These are phyloP conservation scores for Leptinotarsa peninsularis DNA, from an alignment of 2,888 invertebrate genomes.

Conservation along the genomic window DNA sequence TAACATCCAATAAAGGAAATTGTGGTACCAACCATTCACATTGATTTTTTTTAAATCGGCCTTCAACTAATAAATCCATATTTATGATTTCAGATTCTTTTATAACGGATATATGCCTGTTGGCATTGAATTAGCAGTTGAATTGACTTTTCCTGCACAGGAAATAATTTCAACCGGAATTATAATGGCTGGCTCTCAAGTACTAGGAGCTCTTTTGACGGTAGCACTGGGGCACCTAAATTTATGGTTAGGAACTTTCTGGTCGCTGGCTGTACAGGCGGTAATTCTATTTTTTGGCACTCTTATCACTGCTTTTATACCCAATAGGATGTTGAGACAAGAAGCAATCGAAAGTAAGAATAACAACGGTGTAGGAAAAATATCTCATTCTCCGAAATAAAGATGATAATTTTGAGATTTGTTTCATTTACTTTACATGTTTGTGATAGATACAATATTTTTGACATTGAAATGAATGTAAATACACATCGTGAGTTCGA, in stretches of 20 bases:
- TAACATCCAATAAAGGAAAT: no score
- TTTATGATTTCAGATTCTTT: slow-evolving; percentile 46
- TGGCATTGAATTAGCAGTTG: slow-evolving; percentile 52
- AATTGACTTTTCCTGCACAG: slow-evolving; percentile 51
- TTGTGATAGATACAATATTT: no score
- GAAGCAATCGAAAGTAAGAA: slow-evolving; percentile 42
- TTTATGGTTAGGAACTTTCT: slow-evolving; percentile 49
- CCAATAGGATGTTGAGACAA: slow-evolving; percentile 52
- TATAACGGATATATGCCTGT: slow-evolving; percentile 51
- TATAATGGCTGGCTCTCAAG: slow-evolving; percentile 49
- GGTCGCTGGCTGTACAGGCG: slow-evolving; percentile 50
- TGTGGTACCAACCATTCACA: no score
- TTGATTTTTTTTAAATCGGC: no score
- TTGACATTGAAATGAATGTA: no score
- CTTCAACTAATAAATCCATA: no score
- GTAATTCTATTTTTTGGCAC: slow-evolving; percentile 50
- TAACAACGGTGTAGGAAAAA: slow-evolving; percentile 9
- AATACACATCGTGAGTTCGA: no score
- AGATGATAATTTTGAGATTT: not conserved
- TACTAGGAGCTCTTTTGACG: slow-evolving; percentile 47
- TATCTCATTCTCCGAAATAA: slow-evolving; percentile 18
- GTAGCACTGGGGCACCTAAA: slow-evolving; percentile 48
- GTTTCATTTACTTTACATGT: no score
- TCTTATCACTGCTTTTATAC: slow-evolving; percentile 50
- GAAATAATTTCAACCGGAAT: slow-evolving; percentile 52